phyloP scores from a whole-genome alignment of 2,797 vertebrate genomes.

The Tympanoctomys barrerae region DNA sequence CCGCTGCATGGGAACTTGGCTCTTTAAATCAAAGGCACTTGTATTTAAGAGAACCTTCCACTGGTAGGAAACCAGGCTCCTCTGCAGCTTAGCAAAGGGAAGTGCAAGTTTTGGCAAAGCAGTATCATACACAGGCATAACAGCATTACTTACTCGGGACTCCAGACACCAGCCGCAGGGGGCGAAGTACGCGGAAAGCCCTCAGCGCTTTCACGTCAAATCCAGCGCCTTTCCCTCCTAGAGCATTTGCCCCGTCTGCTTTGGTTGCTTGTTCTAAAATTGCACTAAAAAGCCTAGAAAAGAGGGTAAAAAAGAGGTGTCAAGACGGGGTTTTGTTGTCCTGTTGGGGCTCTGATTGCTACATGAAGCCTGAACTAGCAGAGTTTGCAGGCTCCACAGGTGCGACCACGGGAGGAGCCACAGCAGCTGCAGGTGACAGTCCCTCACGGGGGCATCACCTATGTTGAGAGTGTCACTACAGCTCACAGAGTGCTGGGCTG shows the following conservation, averaged over 20 bases:
- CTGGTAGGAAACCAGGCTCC: neutral
- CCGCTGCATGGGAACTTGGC: neutral
- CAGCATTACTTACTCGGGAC: conserved; percentile 96
- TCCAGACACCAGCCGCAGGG: conserved; percentile 97
- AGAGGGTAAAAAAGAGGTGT: conserved; percentile 82
- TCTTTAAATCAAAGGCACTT: conserved; percentile 38
- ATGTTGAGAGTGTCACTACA: no score
- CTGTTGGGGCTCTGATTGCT: neutral
- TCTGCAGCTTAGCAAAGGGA: neutral
- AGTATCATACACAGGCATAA: neutral
- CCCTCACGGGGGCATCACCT: neutral
- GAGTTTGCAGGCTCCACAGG: neutral
- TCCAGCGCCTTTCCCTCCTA: conserved; percentile 98
- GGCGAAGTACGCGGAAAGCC: conserved; percentile 97
- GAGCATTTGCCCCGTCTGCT: conserved; percentile 95
- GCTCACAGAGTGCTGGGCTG: neutral
- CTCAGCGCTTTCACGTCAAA: conserved; percentile 99
- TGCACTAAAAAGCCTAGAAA: conserved; percentile 97
- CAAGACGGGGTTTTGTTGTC: conserved; percentile 29
- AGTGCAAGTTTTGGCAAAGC: neutral
- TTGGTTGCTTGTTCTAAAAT: conserved; percentile 99
- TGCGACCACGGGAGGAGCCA: fast-evolving
- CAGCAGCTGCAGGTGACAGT: neutral
- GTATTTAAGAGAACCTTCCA: neutral
- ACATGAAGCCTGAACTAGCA: neutral